Conservation (phyloP, 2,888 invertebrate species). For the Limnephilus auricula region DNA sequence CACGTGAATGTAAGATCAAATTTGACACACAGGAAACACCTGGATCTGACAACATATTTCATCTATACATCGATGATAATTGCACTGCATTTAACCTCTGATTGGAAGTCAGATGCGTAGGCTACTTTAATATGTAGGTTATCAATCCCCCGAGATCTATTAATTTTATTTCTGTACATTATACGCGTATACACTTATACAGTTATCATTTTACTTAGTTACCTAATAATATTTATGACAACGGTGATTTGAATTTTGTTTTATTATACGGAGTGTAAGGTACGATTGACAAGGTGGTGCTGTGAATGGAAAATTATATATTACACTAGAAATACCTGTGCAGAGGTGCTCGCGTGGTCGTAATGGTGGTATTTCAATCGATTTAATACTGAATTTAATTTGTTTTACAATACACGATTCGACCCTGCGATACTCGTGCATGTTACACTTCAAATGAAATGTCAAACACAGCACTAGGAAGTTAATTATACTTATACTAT, state of each 20-base stretch:
- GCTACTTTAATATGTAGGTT: background rate
- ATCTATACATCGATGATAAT: background rate
- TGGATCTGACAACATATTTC: too few species aligned
- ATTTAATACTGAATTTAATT: background rate
- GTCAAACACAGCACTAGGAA: conserved; percentile 14
- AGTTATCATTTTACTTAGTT: too few species aligned
- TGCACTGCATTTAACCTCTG: background rate
- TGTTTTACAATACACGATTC: background rate
- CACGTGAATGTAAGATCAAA: background rate
- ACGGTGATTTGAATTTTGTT: too few species aligned
- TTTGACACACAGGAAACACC: too few species aligned
- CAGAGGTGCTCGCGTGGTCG: too few species aligned
- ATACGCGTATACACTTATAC: too few species aligned
- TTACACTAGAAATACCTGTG: too few species aligned
- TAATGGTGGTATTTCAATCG: background rate
- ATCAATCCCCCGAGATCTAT: background rate
- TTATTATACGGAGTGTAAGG: too few species aligned
- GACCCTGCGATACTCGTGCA: conserved; percentile 3
- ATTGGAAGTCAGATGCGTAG: background rate
- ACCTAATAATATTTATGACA: too few species aligned
- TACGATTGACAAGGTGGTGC: too few species aligned
- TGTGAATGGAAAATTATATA: too few species aligned
- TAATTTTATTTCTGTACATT: too few species aligned
- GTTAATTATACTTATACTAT: conserved; percentile 16
- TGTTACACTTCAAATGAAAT: conserved; percentile 41